Evolutionary conservation across 2,888 invertebrate species (phyloP), one percentile per base, ranked within the genome.

Genomic region (Azorinus chamasolen): DNA sequence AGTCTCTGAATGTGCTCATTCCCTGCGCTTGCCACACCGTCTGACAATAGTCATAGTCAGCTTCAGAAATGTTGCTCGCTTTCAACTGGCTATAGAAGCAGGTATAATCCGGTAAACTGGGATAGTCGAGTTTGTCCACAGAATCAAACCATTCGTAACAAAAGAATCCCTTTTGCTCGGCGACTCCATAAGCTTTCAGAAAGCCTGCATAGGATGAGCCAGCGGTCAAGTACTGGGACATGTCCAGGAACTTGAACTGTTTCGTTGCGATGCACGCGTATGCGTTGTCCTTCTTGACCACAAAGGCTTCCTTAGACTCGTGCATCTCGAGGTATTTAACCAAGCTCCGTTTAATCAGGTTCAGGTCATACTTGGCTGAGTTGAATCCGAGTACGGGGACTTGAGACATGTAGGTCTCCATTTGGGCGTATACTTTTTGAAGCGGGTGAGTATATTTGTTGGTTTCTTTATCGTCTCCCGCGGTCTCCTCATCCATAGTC

Each of bases 1-100:
- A 85, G 46, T 85, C 83, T 18, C 48, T 12, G 39, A 83, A 70
- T 0, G 71, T 77, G 0, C n/a, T 57, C 83, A 85, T 85, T 6
- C 57, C 10, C 16, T 68, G 37, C 14, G 75, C 43, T 8, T 53
- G 32, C 83, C 85, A 83, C 8, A 84, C 62, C 1, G 48, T 16
- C 18, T 62, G 62, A 39, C 62, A 74, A 20, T 50, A 37, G 10
- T 48, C 41, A 41, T 63, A 74, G 1, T 57, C 58, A 43, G 61
- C 48, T 12, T 37, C 43, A 6, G 24, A 24, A 6, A 68, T 58
- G 27, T 62, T 58, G 1, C 2, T 20, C 0, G 4, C 39, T 18
- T 62, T 62, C 12, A 74, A 18, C 14, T 4, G n/a, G n/a, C 59
- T 51, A 45, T 50, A 59, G 22, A 58, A 68, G 16, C 51, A 50